These are phyloP conservation scores for Altica lythri DNA, from an alignment of 2,888 invertebrate genomes.

Conservation along the genomic window DNA sequence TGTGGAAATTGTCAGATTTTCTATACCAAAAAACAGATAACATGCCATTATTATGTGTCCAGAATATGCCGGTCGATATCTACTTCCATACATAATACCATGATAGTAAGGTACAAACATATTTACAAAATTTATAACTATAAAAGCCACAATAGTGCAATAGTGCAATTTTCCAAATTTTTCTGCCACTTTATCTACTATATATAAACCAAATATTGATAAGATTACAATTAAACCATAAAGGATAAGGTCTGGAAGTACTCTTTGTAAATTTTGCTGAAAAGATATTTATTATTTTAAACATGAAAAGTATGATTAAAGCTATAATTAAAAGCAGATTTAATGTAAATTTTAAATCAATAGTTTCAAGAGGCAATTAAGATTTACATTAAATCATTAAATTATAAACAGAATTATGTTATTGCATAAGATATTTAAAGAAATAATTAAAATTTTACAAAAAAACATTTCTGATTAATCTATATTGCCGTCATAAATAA, in stretches of 20 bases:
- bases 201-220: slow-evolving; percentile 57
- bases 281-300: no score
- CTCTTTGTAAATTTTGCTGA: slow-evolving; percentile 5
- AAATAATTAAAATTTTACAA: no score
- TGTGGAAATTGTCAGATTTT: slow-evolving; percentile 72
- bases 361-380: no score
- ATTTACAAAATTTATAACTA: slow-evolving; percentile 62
- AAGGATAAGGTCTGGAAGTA: slow-evolving; percentile 55
- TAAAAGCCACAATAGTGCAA: slow-evolving; percentile 55
- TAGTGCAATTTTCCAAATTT: slow-evolving; percentile 31
- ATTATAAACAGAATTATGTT: no score
- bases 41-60: slow-evolving; percentile 76
- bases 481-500: no score
- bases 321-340: no score
- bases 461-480: no score
- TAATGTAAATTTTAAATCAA: no score
- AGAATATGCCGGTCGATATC: slow-evolving; percentile 71
- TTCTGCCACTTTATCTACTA: slow-evolving; percentile 55
- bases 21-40: slow-evolving; percentile 83
- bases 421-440: no score
- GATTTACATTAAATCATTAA: no score
- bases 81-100: slow-evolving; percentile 53
- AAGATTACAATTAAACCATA: slow-evolving; percentile 53
- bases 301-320: no score
- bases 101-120: slow-evolving; percentile 70